Evolutionary conservation across 2,888 invertebrate genomes (phyloP), one percentile per base, ranked within the genome.

Genomic region (Sympetrum striolatum): DNA sequence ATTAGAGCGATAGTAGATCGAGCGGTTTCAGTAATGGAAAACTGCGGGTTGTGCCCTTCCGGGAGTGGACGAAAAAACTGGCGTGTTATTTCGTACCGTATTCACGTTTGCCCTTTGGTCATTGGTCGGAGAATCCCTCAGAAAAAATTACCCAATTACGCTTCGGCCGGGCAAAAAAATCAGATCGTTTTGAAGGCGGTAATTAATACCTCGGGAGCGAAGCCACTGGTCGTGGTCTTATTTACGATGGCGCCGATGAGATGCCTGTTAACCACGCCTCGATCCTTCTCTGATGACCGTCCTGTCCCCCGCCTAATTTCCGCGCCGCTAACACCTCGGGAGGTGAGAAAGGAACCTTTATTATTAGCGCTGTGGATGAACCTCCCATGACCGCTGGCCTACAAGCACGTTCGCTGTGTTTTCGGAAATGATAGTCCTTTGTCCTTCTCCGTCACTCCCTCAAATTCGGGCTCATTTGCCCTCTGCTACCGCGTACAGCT

Each of bases 201-300:
- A 60, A 60, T 86, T 86, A 35, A 86, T 58, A 60, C 60, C 60
- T 60, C 64, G 37, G 37, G 64, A 64, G 60, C 58, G 22, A 82
- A 58, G 58, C 82, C 58, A 44, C 82, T 60, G 53, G 31, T 82
- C 82, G 82, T 82, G 58, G 60, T 14, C 86, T 86, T 86, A 86
- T 86, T 86, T 86, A 86, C 64, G 86, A 86, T 64, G 86, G 86
- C 86, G 86, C 60, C 86, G 37, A 31, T n/a, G 86, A 60, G 37
- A 64, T 86, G 86, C 60, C 86, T 60, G 60, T 22, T 64, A 58
- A 37, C 60, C 86, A 58, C 86, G 86, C 86, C 86, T 86, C 64
- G 86, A 37, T 15, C n/a, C 86, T 22, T 64, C 86, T n/a, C 60
- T 86, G 86, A 86, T 86, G 60, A 86, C 60, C 86, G 37, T 39